Evolutionary conservation across 2,888 invertebrate genomes (phyloP).

Genomic region (Ectemnius continuus): DNA sequence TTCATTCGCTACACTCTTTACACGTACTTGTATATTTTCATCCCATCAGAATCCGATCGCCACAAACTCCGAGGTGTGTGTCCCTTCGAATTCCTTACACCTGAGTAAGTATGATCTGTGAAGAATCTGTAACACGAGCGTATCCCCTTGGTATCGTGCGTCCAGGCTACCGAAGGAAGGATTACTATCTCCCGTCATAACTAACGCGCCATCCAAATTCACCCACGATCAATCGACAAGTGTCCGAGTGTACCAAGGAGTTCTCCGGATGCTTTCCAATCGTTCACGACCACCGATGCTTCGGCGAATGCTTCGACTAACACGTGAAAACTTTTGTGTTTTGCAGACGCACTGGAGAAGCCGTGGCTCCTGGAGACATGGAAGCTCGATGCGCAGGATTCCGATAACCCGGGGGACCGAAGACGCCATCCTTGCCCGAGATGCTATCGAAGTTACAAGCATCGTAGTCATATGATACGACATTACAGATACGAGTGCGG

Average conservation of each 20-base stretch:
- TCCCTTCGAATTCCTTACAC: too few relatives aligned
- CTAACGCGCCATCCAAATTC: conserved; percentile 12
- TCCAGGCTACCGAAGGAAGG: too few relatives aligned
- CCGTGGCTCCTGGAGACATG: background rate
- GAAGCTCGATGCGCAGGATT: background rate
- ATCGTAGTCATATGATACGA: conserved; percentile 82
- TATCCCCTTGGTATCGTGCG: too few relatives aligned
- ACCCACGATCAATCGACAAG: background rate
- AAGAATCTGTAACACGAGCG: too few relatives aligned
- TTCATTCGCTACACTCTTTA: too few relatives aligned
- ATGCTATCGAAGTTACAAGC: conserved; percentile 81
- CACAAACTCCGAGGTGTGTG: too few relatives aligned
- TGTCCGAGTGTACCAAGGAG: conserved; percentile 2
- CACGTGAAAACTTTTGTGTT: conserved; percentile 31
- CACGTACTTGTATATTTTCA: too few relatives aligned
- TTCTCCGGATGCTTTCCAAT: background rate
- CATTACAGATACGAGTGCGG: conserved; percentile 79
- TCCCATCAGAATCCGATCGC: too few relatives aligned
- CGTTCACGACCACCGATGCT: conserved; percentile 14
- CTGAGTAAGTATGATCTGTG: too few relatives aligned
- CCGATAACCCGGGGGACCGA: conserved; percentile 21
- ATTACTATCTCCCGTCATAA: background rate
- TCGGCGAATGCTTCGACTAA: conserved; percentile 4
- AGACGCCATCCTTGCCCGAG: conserved; percentile 78
- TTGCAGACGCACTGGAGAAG: conserved; percentile 43